Evolutionary conservation across 2,888 invertebrate genomes (phyloP), one percentile per base, ranked within the genome.

Genomic region (Pyrochroa serraticornis): DNA sequence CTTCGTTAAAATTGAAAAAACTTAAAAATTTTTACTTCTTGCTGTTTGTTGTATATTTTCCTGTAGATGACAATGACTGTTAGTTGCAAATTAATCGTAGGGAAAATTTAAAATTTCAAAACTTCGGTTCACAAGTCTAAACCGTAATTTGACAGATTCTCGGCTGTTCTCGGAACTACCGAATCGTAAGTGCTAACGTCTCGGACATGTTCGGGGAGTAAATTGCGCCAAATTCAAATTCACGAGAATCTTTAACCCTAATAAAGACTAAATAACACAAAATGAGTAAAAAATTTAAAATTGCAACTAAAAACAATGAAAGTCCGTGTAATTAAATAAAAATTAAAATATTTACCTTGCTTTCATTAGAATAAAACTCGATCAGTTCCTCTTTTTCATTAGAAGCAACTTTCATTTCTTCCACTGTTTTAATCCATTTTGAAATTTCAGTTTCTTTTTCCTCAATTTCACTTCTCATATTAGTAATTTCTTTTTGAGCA

Each of bases 381-480:
- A 71, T 55, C 12, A 66, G 37, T 12, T 68, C 65, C 22, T 63
- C 63, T 46, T 71, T 68, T 41, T 71, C 64, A 3, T 54, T 47
- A 5, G 69, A 48, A 49, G 67, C 58, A 3, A 22, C n/a, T 47
- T 64, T 64, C 7, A 71, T 48, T 31, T 68, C 68, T 7, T 68
- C 60, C 33, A 65, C 66, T 1, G 62, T 52, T 54, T 69, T 66
- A 42, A 60, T 58, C 8, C 70, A 36, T 5, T 60, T 55, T 2
- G 61, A 36, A 33, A 71, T 49, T 60, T 71, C 68, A 6, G 65
- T 44, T 7, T 72, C 72, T 55, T 73, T 73, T 2, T 56, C 45
- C 9, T 67, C 66, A 0, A 70, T 41, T 58, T 67, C 63, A 5
- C 63, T 60, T 51, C 64, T 62, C 14, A 71, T 42, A 33, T 69